phyloP scores from a whole-genome alignment of 1,140 invertebrate species.

The Belonocnema kinseyi region DNA sequence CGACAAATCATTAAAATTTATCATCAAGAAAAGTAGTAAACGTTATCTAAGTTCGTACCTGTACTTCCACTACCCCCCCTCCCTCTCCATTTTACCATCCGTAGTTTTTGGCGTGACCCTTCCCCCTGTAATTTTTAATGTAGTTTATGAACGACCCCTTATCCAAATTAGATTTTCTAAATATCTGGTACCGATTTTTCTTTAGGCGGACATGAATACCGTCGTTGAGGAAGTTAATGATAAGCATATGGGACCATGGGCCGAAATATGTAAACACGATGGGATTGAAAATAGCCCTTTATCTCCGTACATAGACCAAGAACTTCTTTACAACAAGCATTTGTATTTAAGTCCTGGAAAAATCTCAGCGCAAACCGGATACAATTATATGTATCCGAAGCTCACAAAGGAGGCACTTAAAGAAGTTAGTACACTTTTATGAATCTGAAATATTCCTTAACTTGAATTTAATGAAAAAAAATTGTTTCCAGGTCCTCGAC shows the following conservation, averaged over 20 bases:
- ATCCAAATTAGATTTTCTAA: too few relatives aligned
- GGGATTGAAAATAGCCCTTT: conserved; percentile 89
- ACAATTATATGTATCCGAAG: conserved; percentile 77
- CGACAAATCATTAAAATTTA: too few relatives aligned
- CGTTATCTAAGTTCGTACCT: too few relatives aligned
- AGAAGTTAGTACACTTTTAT: conserved; percentile 72
- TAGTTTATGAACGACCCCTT: too few relatives aligned
- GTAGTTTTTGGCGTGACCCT: too few relatives aligned
- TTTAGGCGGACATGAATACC: conserved; percentile 82
- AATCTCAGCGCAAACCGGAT: conserved; percentile 77
- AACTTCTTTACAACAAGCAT: conserved; percentile 87
- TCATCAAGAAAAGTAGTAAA: too few relatives aligned
- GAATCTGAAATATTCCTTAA: conserved; percentile 16
- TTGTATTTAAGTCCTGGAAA: conserved; percentile 85
- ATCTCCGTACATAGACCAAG: conserved; percentile 89
- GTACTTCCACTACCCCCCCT: too few relatives aligned
- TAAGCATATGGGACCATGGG: conserved; percentile 94
- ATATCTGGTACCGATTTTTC: not conserved
- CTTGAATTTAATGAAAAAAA: conserved; percentile 22
- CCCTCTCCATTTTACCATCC: too few relatives aligned
- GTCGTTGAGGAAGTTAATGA: conserved; percentile 94
- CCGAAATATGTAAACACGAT: conserved; percentile 86
- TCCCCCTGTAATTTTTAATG: too few relatives aligned
- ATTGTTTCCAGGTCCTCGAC: conserved; percentile 79
- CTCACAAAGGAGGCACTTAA: conserved; percentile 79